Percentiles rank a stretch among this genome's conserved stretches.
These are phyloP conservation scores for Pardosa pseudoannulata DNA, from an alignment of 2,888 invertebrate species.

Conservation along the genomic window DNA sequence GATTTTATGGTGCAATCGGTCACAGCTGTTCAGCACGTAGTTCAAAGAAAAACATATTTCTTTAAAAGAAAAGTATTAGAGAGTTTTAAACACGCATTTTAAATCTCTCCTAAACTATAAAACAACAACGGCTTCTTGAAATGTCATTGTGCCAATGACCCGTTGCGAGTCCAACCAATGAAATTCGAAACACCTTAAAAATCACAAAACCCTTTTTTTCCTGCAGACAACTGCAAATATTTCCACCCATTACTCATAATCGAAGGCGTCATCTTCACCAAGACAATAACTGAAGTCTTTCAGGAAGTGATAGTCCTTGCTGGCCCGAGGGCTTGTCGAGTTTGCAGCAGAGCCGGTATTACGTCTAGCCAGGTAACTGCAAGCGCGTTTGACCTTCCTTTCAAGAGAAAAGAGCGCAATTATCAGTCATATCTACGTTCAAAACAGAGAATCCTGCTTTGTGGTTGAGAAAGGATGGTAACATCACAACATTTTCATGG, in stretches of 20 bases:
- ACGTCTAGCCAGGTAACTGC: background rate
- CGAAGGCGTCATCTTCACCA: slow-evolving; percentile 7
- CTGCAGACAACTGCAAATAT: background rate
- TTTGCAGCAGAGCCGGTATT: background rate
- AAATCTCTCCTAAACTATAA: too few species aligned
- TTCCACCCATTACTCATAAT: background rate
- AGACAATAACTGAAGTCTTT: slow-evolving; percentile 1
- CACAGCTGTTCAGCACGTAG: too few species aligned
- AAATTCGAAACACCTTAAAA: background rate
- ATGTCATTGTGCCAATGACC: background rate
- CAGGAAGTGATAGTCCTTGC: slow-evolving; percentile 7
- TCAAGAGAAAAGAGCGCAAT: background rate
- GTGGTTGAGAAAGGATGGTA: background rate
- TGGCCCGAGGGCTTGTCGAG: slow-evolving; percentile 8
- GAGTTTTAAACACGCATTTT: too few species aligned
- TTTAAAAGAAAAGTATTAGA: too few species aligned
- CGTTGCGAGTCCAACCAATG: background rate
- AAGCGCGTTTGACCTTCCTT: background rate
- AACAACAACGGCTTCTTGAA: background rate
- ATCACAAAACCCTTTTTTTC: background rate
- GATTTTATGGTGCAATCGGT: too few species aligned
- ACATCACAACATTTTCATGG: background rate
- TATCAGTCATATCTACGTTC: background rate
- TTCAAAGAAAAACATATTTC: too few species aligned
- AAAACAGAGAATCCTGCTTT: background rate